These are phyloP conservation scores for Chloroceryle aenea DNA, from an alignment of 2,113 vertebrate species.

Conservation along the genomic window DNA sequence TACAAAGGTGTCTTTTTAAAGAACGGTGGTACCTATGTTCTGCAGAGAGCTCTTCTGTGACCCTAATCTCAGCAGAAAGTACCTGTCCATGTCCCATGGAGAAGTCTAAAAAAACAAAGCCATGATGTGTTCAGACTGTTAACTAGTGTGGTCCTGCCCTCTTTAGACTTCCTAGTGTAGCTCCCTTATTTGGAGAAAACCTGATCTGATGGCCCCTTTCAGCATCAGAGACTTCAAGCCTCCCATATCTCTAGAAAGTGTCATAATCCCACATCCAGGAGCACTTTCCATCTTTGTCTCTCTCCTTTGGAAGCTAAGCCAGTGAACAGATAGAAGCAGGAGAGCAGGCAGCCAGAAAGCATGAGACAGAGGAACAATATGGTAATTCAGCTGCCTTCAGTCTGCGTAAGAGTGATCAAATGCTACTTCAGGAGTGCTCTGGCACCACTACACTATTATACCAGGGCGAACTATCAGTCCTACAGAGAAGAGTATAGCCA, in stretches of 20 bases:
- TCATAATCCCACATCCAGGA: not conserved
- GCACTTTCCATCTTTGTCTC: not conserved
- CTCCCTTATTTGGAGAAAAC: not conserved
- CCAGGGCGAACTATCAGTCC: not conserved
- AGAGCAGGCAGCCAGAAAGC: not conserved
- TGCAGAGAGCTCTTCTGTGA: not conserved
- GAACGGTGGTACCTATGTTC: not conserved
- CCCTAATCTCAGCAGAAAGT: not conserved
- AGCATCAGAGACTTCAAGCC: not conserved
- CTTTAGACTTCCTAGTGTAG: not conserved
- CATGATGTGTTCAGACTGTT: accelerated
- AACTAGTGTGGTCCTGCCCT: accelerated
- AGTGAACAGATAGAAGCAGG: not conserved
- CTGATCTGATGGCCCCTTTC: not conserved
- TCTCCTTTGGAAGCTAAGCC: not conserved
- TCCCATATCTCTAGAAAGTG: not conserved
- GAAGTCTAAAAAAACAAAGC: not conserved
- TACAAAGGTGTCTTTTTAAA: not conserved
- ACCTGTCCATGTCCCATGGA: not conserved
- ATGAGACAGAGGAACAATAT: not conserved
- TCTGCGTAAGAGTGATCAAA: not conserved
- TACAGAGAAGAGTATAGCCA: not conserved
- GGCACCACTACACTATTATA: not conserved
- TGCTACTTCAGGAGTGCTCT: not conserved
- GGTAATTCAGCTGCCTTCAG: not conserved